A percentile compares a stretch with the other conserved stretches of the same genome.
These are phyloP conservation scores for Leptogaster cylindrica DNA, from an alignment of 2,888 invertebrate species.

Conservation along the genomic window DNA sequence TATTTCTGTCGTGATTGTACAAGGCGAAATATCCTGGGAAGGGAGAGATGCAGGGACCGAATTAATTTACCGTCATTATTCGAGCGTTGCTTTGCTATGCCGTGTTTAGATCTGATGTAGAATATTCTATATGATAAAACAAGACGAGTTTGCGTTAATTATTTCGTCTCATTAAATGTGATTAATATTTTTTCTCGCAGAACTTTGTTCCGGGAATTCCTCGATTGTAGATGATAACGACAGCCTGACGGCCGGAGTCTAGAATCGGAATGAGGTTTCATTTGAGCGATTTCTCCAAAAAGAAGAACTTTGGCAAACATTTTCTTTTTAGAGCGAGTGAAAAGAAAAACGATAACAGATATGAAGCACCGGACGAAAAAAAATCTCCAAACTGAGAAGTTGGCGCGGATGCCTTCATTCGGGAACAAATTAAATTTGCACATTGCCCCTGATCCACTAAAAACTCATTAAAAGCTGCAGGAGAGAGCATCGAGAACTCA, in stretches of 20 bases:
- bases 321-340: background rate
- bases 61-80: constrained; percentile 39
- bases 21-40: constrained; percentile 4
- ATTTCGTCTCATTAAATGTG: constrained; percentile 43
- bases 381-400: too few relatives aligned
- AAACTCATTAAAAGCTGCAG: constrained; percentile 30
- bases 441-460: constrained; percentile 15
- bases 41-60: constrained; percentile 20
- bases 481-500: constrained; percentile 1
- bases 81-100: background rate
- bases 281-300: background rate
- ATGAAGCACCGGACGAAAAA: background rate
- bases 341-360: background rate
- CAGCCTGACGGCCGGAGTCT: background rate
- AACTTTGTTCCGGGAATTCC: background rate
- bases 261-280: background rate
- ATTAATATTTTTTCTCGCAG: constrained; percentile 35
- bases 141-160: constrained; percentile 30
- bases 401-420: constrained; percentile 4
- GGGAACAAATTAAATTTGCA: constrained; percentile 8
- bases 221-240: too few relatives aligned
- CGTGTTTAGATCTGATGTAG: background rate
- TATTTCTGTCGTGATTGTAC: constrained; percentile 15
- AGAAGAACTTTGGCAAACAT: background rate
- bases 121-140: constrained; percentile 20